Base-by-base conservation (phyloP, 2,113 vertebrate species). In the Cebus imitator region DNA sequence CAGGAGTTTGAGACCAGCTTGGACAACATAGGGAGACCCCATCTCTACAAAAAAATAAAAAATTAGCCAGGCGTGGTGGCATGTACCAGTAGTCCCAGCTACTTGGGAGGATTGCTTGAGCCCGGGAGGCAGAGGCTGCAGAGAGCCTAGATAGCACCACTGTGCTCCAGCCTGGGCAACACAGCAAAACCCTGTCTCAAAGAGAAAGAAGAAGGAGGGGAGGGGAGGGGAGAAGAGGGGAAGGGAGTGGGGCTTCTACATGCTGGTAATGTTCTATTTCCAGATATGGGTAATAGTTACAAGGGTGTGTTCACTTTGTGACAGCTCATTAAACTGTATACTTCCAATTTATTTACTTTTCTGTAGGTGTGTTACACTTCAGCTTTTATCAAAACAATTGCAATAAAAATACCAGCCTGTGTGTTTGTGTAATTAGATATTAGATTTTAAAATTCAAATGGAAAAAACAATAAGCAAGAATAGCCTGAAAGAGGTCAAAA, bases 311-410 rank as follows among this genome's bases (percentile, higher is more conserved):
- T 96, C 64, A 68, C 61, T n/a, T 83, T 66, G 25, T 50, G n/a
- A 55, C 17, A 58, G 40, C 32, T 64, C 72, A 82, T 45, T 35
- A 37, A 79, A 43, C 3, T 40, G 0, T 6, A 3, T 25, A 14
- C 35, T 79, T 58, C 70, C 1, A 45, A n/a, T 66, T n/a, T 12
- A 83, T 45, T 80, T 40, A 37, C 52, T 90, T 83, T 79, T 48
- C 68, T 45, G 6, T 30, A 70, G 37, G 37, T 75, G 17, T 55
- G 40, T 35, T 58, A 87, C 10, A 45, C 72, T 94, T 96, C 50
- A 45, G 16, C 83, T 96, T 88, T 96, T 72, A 78, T 85, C 76
- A 92, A 52, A 88, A 50, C 50, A 76, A 88, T n/a, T 92, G 48
- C 72, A 86, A 12, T 81, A 20, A 91, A 94, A 94, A 82, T n/a